Base-by-base conservation (phyloP, 2,113 vertebrate genomes). In the Erythrolamprus reginae region DNA sequence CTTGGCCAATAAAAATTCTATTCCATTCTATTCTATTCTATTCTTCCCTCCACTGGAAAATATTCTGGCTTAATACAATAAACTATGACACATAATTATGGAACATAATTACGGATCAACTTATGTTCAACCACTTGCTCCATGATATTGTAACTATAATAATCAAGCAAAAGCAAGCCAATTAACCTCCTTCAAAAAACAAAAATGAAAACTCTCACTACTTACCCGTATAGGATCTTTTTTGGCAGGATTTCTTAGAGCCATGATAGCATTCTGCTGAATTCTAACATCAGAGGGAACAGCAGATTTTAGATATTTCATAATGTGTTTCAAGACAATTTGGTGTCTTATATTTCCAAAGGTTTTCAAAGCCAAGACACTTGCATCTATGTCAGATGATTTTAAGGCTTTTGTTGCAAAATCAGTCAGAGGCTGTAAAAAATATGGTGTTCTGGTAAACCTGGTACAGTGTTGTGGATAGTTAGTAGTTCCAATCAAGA, bases 141-240 rank as follows among this genome's bases (percentile, higher is more conserved):
- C 33, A 77, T 77, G 23, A 8, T 50, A 84, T 1, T 84, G 13
- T n/a, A 28, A 84, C n/a, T 50, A 5, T 84, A 86, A 52, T 51
- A 86, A 86, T 19, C 8, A n/a, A 51, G 1, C 56, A 58, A 58
- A 58, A 58, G 1, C 56, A 52, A 21, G 10, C 82, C 82, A 84
- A 84, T 48, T 13, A 42, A 51, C 15, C 48, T 10, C 2, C 7
- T 33, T 3, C 28, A 10, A 89, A 12, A 45, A 17, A n/a, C 12
- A 65, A 65, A 65, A n/a, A n/a, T 12, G 13, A 65, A n/a, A 15
- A 13, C 1, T 0, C 2, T 26, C 13, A 10, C 89, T 94, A 15
- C 93, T 94, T 95, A 97, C 96, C 95, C 77, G 94, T 92, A 92
- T 91, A 1, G 96, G 95, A 8, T 97, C 93, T 92, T 91, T 96